These are phyloP conservation scores for Eupithecia dodoneata DNA, from an alignment of 2,888 invertebrate species.

Conservation along the genomic window DNA sequence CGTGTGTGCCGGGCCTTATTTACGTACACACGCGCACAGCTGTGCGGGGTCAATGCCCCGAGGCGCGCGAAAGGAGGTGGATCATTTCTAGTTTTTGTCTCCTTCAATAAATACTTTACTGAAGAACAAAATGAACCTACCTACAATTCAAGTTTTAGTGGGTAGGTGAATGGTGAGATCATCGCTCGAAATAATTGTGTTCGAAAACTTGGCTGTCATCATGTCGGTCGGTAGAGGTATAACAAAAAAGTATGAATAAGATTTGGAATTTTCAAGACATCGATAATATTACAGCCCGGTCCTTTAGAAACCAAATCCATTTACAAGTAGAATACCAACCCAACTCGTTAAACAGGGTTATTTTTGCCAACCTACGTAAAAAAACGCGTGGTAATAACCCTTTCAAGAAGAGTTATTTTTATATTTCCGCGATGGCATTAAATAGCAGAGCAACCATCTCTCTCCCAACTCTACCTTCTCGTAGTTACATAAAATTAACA, in stretches of 20 bases:
- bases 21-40: conserved; percentile 65
- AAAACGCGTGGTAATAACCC: not conserved
- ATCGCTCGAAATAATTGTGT: conserved; percentile 14
- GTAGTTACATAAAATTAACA: no score
- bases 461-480: not conserved
- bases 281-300: not conserved
- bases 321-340: not conserved
- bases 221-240: not conserved
- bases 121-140: conserved; percentile 27
- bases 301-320: not conserved
- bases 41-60: conserved; percentile 74
- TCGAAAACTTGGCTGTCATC: conserved; percentile 6
- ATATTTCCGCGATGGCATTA: not conserved
- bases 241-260: conserved; percentile 1
- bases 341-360: not conserved
- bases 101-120: conserved; percentile 46
- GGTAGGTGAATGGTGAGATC: conserved; percentile 34
- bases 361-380: not conserved
- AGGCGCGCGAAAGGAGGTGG: conserved; percentile 78
- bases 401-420: not conserved
- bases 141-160: conserved; percentile 11
- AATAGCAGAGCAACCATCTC: not conserved
- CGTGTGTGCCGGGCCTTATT: conserved; percentile 60
- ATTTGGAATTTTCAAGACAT: not conserved
- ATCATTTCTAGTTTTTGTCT: conserved; percentile 71